Evolutionary conservation across 2,888 invertebrate genomes (phyloP), one percentile per base, ranked within the genome.

Genomic region (Pedicia rivosa): DNA sequence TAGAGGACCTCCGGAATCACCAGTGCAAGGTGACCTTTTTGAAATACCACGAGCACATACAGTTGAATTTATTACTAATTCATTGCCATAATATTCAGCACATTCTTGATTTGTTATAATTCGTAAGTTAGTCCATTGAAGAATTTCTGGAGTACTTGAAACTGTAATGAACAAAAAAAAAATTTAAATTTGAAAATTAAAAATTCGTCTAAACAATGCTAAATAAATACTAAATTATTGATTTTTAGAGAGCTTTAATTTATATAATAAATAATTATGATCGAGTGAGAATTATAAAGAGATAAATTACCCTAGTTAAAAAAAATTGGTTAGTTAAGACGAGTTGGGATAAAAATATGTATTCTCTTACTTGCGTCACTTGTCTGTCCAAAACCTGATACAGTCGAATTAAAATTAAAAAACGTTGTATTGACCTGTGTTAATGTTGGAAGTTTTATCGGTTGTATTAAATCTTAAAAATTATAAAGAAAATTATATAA

Each of bases 301-400:
- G n/a, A n/a, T n/a, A n/a, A n/a, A n/a, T n/a, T n/a, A n/a, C n/a
- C n/a, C n/a, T n/a, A n/a, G n/a, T n/a, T n/a, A n/a, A n/a, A n/a
- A n/a, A n/a, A n/a, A n/a, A n/a, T n/a, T n/a, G n/a, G n/a, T n/a
- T n/a, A n/a, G n/a, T n/a, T n/a, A n/a, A n/a, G n/a, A n/a, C n/a
- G n/a, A n/a, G n/a, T n/a, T n/a, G n/a, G n/a, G n/a, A n/a, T n/a
- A n/a, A n/a, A n/a, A n/a, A n/a, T n/a, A n/a, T n/a, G n/a, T n/a
- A n/a, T n/a, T n/a, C n/a, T n/a, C n/a, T n/a, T n/a, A 9, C 38
- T 32, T 19, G 56, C 31, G 42, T 59, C 57, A 10, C 52, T 50
- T 10, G 53, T 55, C 24, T 48, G 49, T 16, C 61, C 62, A 46
- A 54, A 61, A 16, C 61, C 61, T 3, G 56, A 55, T 5, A 59